Evolutionary conservation across 2,797 vertebrate species (phyloP).

Genomic region (Botia almorhae): DNA sequence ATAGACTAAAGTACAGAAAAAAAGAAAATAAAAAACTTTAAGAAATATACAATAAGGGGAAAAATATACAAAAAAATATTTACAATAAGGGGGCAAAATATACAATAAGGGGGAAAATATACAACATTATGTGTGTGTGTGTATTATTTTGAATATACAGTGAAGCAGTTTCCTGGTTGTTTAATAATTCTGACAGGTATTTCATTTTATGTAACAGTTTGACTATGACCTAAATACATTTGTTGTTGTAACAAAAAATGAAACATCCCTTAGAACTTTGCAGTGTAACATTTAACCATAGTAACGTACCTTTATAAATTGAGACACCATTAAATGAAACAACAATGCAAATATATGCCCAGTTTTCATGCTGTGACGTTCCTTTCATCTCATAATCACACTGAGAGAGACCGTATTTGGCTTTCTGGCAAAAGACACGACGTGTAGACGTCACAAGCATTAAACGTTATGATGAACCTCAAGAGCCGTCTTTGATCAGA

Average conservation of each 20-base stretch:
- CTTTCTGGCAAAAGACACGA: neutral
- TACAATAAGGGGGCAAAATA: no score
- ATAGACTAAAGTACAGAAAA: no score
- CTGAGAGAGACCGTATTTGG: neutral
- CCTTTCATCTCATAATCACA: constrained; percentile 26
- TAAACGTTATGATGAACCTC: constrained; percentile 19
- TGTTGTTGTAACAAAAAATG: neutral
- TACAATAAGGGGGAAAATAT: no score
- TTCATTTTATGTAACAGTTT: neutral
- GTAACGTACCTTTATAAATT: neutral
- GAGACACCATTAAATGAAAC: neutral
- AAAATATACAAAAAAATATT: no score
- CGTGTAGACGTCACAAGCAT: constrained; percentile 15
- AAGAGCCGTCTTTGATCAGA: constrained; percentile 37
- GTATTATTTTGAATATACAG: neutral
- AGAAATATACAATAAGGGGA: no score
- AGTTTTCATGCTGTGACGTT: neutral
- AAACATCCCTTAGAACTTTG: neutral
- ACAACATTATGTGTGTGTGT: no score
- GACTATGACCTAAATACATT: neutral
- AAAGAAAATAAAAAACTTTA: no score
- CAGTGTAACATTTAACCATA: neutral
- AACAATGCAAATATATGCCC: neutral
- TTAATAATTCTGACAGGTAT: neutral
- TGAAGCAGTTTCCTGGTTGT: neutral